These are phyloP conservation scores for Hypselothyrea guttata DNA, from an alignment of 2,888 invertebrate genomes.

Conservation along the genomic window DNA sequence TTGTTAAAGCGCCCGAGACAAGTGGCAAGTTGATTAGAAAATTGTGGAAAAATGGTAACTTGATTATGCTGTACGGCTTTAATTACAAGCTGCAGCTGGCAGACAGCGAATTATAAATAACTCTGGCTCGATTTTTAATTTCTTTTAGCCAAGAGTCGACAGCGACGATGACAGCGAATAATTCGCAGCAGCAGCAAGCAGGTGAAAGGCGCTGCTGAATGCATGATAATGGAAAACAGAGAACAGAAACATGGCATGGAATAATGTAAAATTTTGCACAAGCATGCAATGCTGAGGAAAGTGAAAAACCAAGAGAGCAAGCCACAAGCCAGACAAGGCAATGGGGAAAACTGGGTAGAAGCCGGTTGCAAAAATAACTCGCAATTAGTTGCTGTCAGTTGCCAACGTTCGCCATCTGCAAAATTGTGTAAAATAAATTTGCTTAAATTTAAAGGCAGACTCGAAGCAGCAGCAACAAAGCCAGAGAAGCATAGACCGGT, in stretches of 20 bases:
- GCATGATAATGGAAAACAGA: not conserved
- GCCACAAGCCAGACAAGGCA: slow-evolving; percentile 14
- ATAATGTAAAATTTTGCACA: slow-evolving; percentile 38
- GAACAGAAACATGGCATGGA: slow-evolving; percentile 26
- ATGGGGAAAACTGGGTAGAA: not conserved
- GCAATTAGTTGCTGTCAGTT: slow-evolving; percentile 65
- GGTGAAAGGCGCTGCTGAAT: slow-evolving; percentile 23
- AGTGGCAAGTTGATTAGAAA: slow-evolving; percentile 9
- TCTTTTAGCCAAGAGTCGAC: slow-evolving; percentile 33
- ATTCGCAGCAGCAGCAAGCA: slow-evolving; percentile 35
- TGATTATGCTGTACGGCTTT: slow-evolving; percentile 20
- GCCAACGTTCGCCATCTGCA: slow-evolving; percentile 16
- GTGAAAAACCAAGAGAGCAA: slow-evolving; percentile 22
- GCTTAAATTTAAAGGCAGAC: slow-evolving; percentile 34
- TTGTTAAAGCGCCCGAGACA: slow-evolving; percentile 14
- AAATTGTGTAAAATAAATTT: slow-evolving; percentile 46
- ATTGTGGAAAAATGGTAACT: not conserved
- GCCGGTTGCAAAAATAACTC: slow-evolving; percentile 48
- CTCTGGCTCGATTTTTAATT: slow-evolving; percentile 52
- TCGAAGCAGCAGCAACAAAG: not conserved
- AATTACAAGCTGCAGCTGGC: slow-evolving; percentile 17
- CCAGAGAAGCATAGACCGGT: not conserved
- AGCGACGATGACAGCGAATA: slow-evolving; percentile 59
- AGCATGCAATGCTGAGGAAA: slow-evolving; percentile 18
- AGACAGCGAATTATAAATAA: slow-evolving; percentile 38